Base-by-base conservation (phyloP, 2,113 vertebrate genomes). In the Cariama cristata region DNA sequence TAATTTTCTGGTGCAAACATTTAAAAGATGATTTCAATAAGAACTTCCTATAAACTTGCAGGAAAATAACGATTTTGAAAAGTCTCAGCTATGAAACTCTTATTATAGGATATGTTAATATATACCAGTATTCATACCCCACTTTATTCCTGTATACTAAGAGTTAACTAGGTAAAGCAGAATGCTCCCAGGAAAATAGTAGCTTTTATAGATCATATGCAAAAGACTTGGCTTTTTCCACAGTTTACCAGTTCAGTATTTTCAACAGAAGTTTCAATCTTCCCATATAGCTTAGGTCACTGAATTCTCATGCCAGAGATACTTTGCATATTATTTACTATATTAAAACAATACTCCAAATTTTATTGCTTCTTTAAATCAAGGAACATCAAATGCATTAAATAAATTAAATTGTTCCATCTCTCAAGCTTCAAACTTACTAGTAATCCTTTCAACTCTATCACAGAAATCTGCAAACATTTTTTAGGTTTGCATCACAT, bases 1-100 rank as follows among this genome's bases (percentile, higher is more conserved):
- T 94, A 23, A 93, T 96, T 96, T 96, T 95, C 80, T 81, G 35
- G 38, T 74, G 26, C 33, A 91, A 96, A 87, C 87, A 93, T 79
- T 95, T 96, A 75, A 95, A 90, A 81, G 40, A 24, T 84, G 52
- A 83, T 9, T 16, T 74, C 72, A 93, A 20, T 92, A 94, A 87
- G 0, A 84, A 27, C 32, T 66, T 60, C 56, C 33, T 59, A 55
- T 45, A 75, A 90, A 86, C 47, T 67, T 50, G 11, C 6, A 80
- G 47, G 56, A 90, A 77, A 92, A 74, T 3, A 88, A n/a, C 11
- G 40, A 19, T 47, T 88, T 35, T 82, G 52, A 92, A 92, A 80
- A 77, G 67, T n/a, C 38, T 69, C 56, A 76, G 44, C 23, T 75
- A 42, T 64, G 40, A 71, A 92, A 86, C 32, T 92, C 22, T 40